Evolutionary conservation across 2,888 invertebrate genomes (phyloP), one percentile per base, ranked within the genome.

Genomic region (Andrena praecox): DNA sequence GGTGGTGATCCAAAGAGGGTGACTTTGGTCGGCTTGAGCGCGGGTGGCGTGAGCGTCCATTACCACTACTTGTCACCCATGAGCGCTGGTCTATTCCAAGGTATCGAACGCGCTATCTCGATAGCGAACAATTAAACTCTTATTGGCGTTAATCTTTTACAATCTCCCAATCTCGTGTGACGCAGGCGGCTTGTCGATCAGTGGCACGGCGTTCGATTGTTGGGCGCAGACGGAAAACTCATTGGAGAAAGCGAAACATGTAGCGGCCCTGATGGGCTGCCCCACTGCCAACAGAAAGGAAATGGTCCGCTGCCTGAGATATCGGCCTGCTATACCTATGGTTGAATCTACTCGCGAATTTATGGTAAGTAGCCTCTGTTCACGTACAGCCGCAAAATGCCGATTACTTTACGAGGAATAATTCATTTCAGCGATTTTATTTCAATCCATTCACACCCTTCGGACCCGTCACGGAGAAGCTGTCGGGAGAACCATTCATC

Each of bases 11-110:
- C 96, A 0, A 95, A 96, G 60, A 96, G 96, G 77, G 95, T 97
- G 48, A 96, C 97, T 0, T 92, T 97, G 4, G 92, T 95, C 0
- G 97, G 97, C 2, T 95, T 96, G 90, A 97, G 97, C 3, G 96
- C 97, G 0, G 97, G 97, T 0, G 97, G 96, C 42, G 96, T 96
- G 4, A 96, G 97, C 87, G 96, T 96, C 0, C 97, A 97, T 91
- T 95, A 97, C 82, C 97, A 97, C 85, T 96, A 96, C 85, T 88
- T 97, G 5, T 96, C 96, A 0, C 95, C 48, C 0, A 24, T 66
- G 42, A 73, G 77, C 2, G 94, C 94, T 92, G 96, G 96, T 95
- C 94, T 94, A 29, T 82, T 82, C 48, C 76, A 82, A 63, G 70
- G 82, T 81, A 31, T 0, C 12, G 31, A n/a, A 4, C 1, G 12